phyloP scores from a whole-genome alignment of 2,113 vertebrate genomes.

The Pelusios castaneus region DNA sequence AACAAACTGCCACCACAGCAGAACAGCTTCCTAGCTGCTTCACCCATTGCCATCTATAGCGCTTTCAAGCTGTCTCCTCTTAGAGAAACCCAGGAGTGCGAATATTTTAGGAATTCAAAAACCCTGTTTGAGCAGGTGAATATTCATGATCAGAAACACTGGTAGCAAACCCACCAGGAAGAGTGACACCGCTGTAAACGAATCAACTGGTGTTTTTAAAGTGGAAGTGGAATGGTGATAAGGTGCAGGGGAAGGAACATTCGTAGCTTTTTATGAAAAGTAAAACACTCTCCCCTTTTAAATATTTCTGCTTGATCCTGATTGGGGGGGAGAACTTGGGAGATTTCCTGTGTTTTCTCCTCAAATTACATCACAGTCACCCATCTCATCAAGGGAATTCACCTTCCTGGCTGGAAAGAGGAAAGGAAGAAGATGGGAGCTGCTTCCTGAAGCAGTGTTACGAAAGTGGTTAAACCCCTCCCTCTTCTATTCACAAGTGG shows the following conservation, averaged over 20 bases:
- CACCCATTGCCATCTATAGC: background rate
- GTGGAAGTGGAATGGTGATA: slow-evolving; percentile 24
- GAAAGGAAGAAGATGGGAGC: slow-evolving; percentile 36
- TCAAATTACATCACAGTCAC: slow-evolving; percentile 43
- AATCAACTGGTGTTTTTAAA: slow-evolving; percentile 18
- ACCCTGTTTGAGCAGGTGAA: slow-evolving; percentile 1
- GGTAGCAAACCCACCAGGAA: background rate
- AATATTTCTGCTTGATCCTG: background rate
- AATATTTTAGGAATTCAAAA: slow-evolving; percentile 10
- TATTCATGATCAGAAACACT: background rate
- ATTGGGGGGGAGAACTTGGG: slow-evolving; percentile 1
- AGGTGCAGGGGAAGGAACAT: background rate
- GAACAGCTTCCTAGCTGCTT: slow-evolving; percentile 9
- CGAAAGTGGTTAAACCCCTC: slow-evolving; percentile 78
- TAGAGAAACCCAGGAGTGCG: background rate
- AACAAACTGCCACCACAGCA: slow-evolving; percentile 7
- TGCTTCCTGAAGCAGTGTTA: slow-evolving; percentile 77
- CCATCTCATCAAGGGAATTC: slow-evolving; percentile 59
- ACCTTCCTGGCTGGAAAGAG: slow-evolving; percentile 70
- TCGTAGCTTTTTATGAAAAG: background rate
- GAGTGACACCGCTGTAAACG: background rate
- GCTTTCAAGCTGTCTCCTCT: slow-evolving; percentile 16
- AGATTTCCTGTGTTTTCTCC: slow-evolving; percentile 45
- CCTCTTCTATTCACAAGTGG: slow-evolving; percentile 73
- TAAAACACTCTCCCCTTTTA: background rate